Base-by-base conservation (phyloP, 2,113 vertebrate genomes). In the Perca schrenkii region DNA sequence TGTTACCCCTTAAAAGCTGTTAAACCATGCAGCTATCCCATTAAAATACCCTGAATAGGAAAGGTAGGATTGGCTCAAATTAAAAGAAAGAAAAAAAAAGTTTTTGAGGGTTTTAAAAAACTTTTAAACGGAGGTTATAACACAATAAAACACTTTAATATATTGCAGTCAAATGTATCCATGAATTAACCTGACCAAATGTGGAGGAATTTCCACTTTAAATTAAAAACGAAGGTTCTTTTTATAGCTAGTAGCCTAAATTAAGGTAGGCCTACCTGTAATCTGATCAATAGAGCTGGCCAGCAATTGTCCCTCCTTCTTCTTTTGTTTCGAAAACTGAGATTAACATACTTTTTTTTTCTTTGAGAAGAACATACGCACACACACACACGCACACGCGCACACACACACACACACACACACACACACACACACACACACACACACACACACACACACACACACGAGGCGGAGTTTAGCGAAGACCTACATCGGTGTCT, bases 391-490 rank as follows among this genome's bases (percentile, higher is more conserved):
- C 25, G 12, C 68, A 12, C 66, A 56, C 78, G 46, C 56, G 15
- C 62, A 1, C 63, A 10, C 25, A 8, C 56, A 6, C 60, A 57
- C 79, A 40, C 63, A 19, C 81, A 36, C 54, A 34, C 57, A 31
- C 54, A 1, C 70, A 8, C 36, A 58, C 14, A 58, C 22, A 28
- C 21, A 17, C 54, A 2, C 65, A 4, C n/a, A 15, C 68, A 15
- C 67, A 56, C 78, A 47, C 60, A 46, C 62, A 8, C 67, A 13
- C 25, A 15, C 56, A 6, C 60, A 53, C 76, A 40, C 63, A n/a
- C 81, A 36, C 50, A 43, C 68, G 77, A 89, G 92, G 92, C 89
- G 90, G 92, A 89, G 91, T 86, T 77, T 62, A 2, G 3, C 43
- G 15, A 12, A 19, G 28, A 49, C 14, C 72, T 17, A 28, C 62